Evolutionary conservation across 2,113 vertebrate genomes (phyloP), one percentile per base, ranked within the genome.

Genomic region (Aix galericulata): DNA sequence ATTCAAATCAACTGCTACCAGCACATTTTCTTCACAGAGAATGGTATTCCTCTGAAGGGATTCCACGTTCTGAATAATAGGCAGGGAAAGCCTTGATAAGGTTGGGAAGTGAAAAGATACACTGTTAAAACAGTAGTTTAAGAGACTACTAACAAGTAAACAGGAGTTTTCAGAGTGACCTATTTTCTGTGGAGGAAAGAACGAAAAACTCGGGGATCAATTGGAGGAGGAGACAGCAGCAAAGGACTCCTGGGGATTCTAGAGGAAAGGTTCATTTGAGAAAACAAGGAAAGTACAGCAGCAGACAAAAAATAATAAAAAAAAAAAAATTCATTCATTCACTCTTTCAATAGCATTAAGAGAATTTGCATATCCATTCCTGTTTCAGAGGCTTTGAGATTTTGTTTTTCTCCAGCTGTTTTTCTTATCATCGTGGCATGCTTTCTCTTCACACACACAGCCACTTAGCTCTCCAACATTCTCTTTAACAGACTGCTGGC

Each of bases 321-420:
- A 52, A 17, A 3, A 52, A 46, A 29, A 38, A 21, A 27, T 15
- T 14, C 8, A 32, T 64, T 36, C 56, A 82, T 38, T 56, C 0
- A 82, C 83, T 80, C 20, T 56, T 78, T 89, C 59, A 73, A 2
- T 23, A 63, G 40, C 32, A 20, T 79, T 89, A 84, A 42, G 29
- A 79, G 22, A 62, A 96, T 95, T 93, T 96, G 81, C 88, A 93
- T 89, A 89, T 34, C 50, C 55, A 82, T 69, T 29, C 58, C 27
- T 55, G 31, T 60, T 64, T 44, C 13, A 40, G 58, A 95, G 73
- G 79, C 94, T 91, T 94, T 94, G 69, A 86, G 89, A 94, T 88
- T 84, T 56, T 82, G 29, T 23, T 91, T 92, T 91, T 56, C 48
- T 89, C 82, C 96, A 97, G 97, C 97, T 98, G 97, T 94, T 93